Conservation (phyloP, 2,797 vertebrate genomes). For the Falco naumanni region DNA sequence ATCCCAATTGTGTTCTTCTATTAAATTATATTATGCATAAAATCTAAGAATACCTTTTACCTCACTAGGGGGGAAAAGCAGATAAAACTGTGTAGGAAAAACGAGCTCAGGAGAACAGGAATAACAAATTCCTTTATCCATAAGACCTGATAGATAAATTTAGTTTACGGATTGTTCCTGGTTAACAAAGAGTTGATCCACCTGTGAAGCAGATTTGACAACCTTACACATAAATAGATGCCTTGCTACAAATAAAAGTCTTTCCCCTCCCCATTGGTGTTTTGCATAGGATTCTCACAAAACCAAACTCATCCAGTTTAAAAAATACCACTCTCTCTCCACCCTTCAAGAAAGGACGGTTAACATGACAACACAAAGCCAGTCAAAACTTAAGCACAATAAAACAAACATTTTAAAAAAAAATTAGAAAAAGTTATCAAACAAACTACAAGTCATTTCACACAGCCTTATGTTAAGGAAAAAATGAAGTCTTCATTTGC, state of each 20-base stretch:
- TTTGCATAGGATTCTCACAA: not conserved
- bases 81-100: not conserved
- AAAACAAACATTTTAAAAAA: not conserved
- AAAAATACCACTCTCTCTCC: not conserved
- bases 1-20: not conserved
- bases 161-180: not conserved
- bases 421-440: not conserved
- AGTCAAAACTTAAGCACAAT: not conserved
- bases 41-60: not conserved
- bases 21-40: not conserved
- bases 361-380: not conserved
- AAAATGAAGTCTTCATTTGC: conserved; percentile 22
- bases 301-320: not conserved
- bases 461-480: not conserved
- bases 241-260: not conserved
- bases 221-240: not conserved
- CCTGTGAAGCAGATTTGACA: not conserved
- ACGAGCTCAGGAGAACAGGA: not conserved
- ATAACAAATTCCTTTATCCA: not conserved
- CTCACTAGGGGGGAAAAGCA: not conserved
- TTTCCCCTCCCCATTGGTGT: not conserved
- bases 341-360: not conserved
- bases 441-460: not conserved
- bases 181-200: not conserved
- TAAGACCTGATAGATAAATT: not conserved